Conservation (phyloP, 2,888 invertebrate species). For the Lampropteryx suffumata region DNA sequence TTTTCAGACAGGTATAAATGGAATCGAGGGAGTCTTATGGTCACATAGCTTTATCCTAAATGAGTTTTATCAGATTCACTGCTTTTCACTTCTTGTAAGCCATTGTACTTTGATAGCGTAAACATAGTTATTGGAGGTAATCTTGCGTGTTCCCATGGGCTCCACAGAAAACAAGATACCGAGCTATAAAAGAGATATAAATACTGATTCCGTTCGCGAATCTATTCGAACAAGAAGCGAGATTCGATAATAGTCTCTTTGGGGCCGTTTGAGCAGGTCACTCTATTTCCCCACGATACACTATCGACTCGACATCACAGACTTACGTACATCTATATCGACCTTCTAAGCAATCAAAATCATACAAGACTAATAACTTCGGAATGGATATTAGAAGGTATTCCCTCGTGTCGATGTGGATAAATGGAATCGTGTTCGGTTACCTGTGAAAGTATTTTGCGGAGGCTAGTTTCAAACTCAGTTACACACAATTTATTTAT, state of each 20-base stretch:
- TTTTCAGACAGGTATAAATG: slow-evolving; percentile 30
- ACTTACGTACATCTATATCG: slow-evolving; percentile 40
- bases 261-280: slow-evolving; percentile 60
- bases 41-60: slow-evolving; percentile 26
- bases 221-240: slow-evolving; percentile 52
- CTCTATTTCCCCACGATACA: slow-evolving; percentile 58
- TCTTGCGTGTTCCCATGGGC: slow-evolving; percentile 33
- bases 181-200: slow-evolving; percentile 46
- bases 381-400: slow-evolving; percentile 40
- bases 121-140: slow-evolving; percentile 36
- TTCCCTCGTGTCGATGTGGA: slow-evolving; percentile 42
- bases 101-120: slow-evolving; percentile 34
- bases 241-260: slow-evolving; percentile 62
- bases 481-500: slow-evolving; percentile 32
- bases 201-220: slow-evolving; percentile 47
- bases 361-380: slow-evolving; percentile 60
- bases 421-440: slow-evolving; percentile 34
- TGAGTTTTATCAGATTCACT: slow-evolving; percentile 34
- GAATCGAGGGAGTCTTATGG: slow-evolving; percentile 29
- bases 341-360: slow-evolving; percentile 54
- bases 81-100: slow-evolving; percentile 28
- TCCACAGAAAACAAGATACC: slow-evolving; percentile 37
- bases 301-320: slow-evolving; percentile 48
- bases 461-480: slow-evolving; percentile 16
- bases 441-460: slow-evolving; percentile 20